Percentiles rank a stretch among this genome's conserved stretches.
Evolutionary conservation across 2,888 invertebrate species (phyloP).

Genomic region (Hoplodrina blanda): DNA sequence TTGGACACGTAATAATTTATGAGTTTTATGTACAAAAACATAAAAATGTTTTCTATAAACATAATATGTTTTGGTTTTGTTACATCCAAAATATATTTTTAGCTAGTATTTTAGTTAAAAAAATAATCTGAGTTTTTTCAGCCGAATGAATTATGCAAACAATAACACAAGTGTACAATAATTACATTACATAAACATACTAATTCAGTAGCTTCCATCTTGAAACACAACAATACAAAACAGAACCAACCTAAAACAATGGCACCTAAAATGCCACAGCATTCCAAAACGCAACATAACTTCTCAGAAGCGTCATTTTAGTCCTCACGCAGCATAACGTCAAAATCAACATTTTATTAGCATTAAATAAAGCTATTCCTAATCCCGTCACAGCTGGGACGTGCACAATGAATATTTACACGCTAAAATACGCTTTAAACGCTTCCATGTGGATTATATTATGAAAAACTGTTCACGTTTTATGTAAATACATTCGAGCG

Average conservation of each 20-base stretch:
- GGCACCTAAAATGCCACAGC: conserved; percentile 62
- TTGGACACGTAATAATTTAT: neutral
- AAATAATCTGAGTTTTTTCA: neutral
- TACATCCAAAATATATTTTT: neutral
- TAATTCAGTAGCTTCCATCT: conserved; percentile 4
- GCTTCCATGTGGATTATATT: conserved; percentile 87
- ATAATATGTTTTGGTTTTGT: no score
- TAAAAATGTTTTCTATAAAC: neutral
- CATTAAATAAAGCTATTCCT: conserved; percentile 83
- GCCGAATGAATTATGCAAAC: conserved; percentile 16
- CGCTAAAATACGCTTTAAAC: conserved; percentile 80
- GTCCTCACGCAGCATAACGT: conserved; percentile 67
- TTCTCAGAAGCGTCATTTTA: conserved; percentile 63
- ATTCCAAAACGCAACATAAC: conserved; percentile 42
- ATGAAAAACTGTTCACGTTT: conserved; percentile 90
- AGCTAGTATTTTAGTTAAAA: conserved; percentile 9
- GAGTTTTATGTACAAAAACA: neutral
- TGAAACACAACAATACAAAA: conserved; percentile 28
- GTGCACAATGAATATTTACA: conserved; percentile 85
- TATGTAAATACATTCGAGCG: conserved; percentile 87
- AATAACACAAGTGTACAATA: conserved; percentile 22
- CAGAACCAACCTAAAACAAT: conserved; percentile 38
- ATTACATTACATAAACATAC: conserved; percentile 17
- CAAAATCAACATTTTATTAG: conserved; percentile 77
- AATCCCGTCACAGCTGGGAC: conserved; percentile 78